Conservation (phyloP, 2,888 invertebrate genomes). For the Ornithoptera priamus region DNA sequence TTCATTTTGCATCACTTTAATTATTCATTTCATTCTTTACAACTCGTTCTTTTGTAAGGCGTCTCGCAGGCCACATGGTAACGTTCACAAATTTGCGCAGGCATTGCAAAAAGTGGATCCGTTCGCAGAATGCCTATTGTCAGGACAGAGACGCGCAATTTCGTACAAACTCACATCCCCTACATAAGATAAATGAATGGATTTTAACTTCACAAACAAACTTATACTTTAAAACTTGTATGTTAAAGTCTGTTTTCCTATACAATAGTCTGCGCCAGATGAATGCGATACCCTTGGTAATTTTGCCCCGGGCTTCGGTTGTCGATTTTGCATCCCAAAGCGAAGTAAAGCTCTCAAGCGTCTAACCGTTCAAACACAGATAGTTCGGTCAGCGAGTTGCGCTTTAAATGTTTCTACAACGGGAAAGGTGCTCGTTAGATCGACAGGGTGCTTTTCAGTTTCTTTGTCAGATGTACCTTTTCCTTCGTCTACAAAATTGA, state of each 20-base stretch:
- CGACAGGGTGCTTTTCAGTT: constrained; percentile 61
- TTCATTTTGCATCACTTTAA: constrained; percentile 3
- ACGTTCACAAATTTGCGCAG: constrained; percentile 67
- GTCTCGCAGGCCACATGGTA: constrained; percentile 55
- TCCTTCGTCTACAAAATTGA: constrained; percentile 37
- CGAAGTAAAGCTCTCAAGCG: constrained; percentile 48
- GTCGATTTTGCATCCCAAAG: constrained; percentile 48
- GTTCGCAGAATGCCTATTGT: constrained; percentile 75
- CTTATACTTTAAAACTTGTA: constrained; percentile 25
- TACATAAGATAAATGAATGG: constrained; percentile 64
- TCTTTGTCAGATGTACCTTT: constrained; percentile 54
- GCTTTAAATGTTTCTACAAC: constrained; percentile 37
- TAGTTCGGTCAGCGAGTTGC: constrained; percentile 48
- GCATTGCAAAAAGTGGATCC: constrained; percentile 63
- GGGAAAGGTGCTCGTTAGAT: constrained; percentile 57
- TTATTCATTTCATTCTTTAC: constrained; percentile 31
- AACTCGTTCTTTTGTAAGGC: constrained; percentile 43
- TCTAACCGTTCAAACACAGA: constrained; percentile 33
- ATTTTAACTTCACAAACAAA: constrained; percentile 24
- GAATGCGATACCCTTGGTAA: constrained; percentile 68
- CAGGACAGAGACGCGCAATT: constrained; percentile 70
- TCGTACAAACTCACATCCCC: constrained; percentile 70
- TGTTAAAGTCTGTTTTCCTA: constrained; percentile 35
- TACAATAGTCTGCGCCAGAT: constrained; percentile 35
- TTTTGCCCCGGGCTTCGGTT: constrained; percentile 62